phyloP scores from a whole-genome alignment of 2,888 invertebrate genomes.

The Achlya flavicornis region DNA sequence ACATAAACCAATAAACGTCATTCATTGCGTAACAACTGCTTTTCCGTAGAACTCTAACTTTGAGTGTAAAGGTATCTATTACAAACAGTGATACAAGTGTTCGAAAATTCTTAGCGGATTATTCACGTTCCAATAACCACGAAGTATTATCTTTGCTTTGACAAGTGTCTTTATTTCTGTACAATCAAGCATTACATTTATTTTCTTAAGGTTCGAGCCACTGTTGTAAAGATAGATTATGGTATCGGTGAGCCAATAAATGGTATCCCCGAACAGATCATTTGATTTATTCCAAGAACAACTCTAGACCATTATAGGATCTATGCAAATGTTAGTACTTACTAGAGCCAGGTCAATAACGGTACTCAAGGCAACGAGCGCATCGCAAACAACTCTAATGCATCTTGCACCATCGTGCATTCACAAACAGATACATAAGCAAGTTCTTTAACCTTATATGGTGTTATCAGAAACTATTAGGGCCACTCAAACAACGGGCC shows the following conservation, averaged over 20 bases:
- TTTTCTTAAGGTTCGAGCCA: too few relatives aligned
- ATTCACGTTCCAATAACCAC: slow-evolving; percentile 24
- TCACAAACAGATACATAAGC: slow-evolving; percentile 40
- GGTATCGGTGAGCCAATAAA: slow-evolving; percentile 14
- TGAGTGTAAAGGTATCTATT: slow-evolving; percentile 16
- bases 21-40: slow-evolving; percentile 20
- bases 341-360: slow-evolving; percentile 69
- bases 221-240: slow-evolving; percentile 13
- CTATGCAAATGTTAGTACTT: slow-evolving; percentile 33
- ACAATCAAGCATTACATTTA: too few relatives aligned
- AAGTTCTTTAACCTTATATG: slow-evolving; percentile 53
- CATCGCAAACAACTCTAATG: slow-evolving; percentile 68
- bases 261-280: slow-evolving; percentile 24
- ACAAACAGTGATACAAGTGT: slow-evolving; percentile 20
- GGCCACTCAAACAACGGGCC: slow-evolving; percentile 51
- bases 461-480: slow-evolving; percentile 56
- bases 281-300: slow-evolving; percentile 24
- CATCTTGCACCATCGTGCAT: slow-evolving; percentile 63
- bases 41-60: slow-evolving; percentile 15
- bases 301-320: slow-evolving; percentile 37
- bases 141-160: background rate
- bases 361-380: slow-evolving; percentile 63
- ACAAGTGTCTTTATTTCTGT: background rate
- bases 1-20: slow-evolving; percentile 27
- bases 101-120: slow-evolving; percentile 24